These are phyloP conservation scores for Lagenorhynchus albirostris DNA, from an alignment of 2,113 vertebrate genomes.

Conservation along the genomic window DNA sequence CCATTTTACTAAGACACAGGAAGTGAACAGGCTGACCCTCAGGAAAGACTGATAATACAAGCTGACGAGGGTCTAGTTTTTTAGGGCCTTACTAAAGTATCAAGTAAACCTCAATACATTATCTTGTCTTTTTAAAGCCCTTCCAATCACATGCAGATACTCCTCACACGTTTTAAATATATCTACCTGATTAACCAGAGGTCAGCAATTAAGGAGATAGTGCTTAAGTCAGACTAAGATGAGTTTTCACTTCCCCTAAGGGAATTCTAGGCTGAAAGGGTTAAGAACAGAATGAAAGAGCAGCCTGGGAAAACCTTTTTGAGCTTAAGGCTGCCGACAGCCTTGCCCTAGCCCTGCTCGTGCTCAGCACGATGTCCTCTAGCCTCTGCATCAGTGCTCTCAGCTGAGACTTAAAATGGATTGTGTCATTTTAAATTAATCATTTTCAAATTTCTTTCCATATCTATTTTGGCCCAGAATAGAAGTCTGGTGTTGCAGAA, in stretches of 20 bases:
- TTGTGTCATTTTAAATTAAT: constrained; percentile 61
- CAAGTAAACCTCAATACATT: not conserved
- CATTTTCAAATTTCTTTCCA: constrained; percentile 43
- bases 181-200: not conserved
- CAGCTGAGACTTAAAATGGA: not conserved
- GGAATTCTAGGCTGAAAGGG: not conserved
- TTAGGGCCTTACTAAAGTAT: not conserved
- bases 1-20: not conserved
- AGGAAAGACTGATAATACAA: not conserved
- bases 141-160: not conserved
- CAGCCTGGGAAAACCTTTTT: not conserved
- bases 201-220: not conserved
- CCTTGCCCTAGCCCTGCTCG: not conserved
- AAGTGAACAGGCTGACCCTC: not conserved
- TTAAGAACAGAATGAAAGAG: not conserved
- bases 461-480: constrained; percentile 40
- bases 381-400: not conserved
- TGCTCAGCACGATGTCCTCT: not conserved
- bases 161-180: not conserved
- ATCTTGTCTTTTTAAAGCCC: not conserved
- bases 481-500: constrained; percentile 30
- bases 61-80: not conserved
- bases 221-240: not conserved
- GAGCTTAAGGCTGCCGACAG: not conserved
- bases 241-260: not conserved